phyloP scores from a whole-genome alignment of 1,140 invertebrate species.

The Drosophila mauritiana region DNA sequence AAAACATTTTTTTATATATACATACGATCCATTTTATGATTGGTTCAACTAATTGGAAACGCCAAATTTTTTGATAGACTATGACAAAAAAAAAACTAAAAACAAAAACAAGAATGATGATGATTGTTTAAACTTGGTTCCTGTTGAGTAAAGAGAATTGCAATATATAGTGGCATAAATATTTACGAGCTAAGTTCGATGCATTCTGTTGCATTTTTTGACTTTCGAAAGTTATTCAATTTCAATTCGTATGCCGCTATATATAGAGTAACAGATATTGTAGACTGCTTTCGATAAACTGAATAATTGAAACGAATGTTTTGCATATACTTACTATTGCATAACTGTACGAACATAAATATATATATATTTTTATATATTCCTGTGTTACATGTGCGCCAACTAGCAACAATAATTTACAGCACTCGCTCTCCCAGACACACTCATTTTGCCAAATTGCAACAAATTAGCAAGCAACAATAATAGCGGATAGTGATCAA shows the following conservation, averaged over 20 bases:
- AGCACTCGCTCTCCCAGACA: conserved; percentile 12
- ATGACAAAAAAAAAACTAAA: conserved; percentile 20
- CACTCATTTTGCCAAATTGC: conserved; percentile 31
- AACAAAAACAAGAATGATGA: conserved; percentile 14
- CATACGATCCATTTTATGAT: conserved; percentile 26
- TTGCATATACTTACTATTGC: conserved; percentile 40
- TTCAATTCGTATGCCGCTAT: conserved; percentile 34
- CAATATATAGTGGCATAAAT: conserved; percentile 39
- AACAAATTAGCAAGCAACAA: conserved; percentile 48
- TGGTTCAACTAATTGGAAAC: conserved; percentile 53
- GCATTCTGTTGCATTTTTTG: neutral
- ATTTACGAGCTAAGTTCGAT: neutral
- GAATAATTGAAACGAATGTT: conserved; percentile 33
- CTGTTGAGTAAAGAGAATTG: conserved; percentile 65
- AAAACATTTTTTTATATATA: conserved; percentile 39
- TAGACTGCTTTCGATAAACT: conserved; percentile 66
- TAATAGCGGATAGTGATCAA: conserved; percentile 47
- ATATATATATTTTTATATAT: conserved; percentile 53
- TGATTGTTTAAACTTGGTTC: conserved; percentile 66
- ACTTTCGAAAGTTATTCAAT: conserved; percentile 1
- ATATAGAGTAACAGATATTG: conserved; percentile 34
- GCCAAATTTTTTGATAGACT: conserved; percentile 77
- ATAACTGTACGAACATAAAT: conserved; percentile 32
- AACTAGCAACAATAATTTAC: conserved; percentile 50
- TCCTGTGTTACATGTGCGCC: conserved; percentile 42